Conservation (phyloP, 2,888 invertebrate species). For the Hydrotaea cyrtoneurina region DNA sequence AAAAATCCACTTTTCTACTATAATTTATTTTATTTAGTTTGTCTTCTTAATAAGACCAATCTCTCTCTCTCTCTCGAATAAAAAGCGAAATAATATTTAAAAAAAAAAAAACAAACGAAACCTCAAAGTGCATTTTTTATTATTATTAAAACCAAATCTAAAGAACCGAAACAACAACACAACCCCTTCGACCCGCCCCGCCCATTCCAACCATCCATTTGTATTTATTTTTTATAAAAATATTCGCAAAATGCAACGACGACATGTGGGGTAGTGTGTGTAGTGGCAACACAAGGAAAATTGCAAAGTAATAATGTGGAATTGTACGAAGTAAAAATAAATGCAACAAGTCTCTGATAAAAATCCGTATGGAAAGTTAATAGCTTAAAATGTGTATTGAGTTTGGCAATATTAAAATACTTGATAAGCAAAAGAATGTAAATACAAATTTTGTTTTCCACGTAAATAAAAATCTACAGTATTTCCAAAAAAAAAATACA, state of each 20-base stretch:
- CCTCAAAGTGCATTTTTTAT: slow-evolving; percentile 39
- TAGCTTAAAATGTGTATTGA: no score
- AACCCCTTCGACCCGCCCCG: not conserved
- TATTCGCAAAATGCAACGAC: not conserved
- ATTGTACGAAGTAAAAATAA: not conserved
- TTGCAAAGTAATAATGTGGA: not conserved
- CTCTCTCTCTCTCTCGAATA: slow-evolving; percentile 43
- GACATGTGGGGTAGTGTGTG: no score
- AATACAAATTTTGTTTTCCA: not conserved
- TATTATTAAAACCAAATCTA: not conserved
- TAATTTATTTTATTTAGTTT: slow-evolving; percentile 40
- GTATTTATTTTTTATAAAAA: not conserved
- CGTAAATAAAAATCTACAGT: not conserved
- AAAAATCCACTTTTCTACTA: slow-evolving; percentile 10
- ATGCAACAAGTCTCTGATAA: no score
- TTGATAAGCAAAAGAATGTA: not conserved
- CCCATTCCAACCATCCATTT: not conserved
- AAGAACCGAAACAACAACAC: not conserved
- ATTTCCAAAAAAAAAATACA: not conserved
- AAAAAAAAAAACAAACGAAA: slow-evolving; percentile 44
- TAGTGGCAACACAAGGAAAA: not conserved
- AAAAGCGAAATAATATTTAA: slow-evolving; percentile 45
- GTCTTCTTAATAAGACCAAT: slow-evolving; percentile 42
- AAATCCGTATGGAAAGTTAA: no score
- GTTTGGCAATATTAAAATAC: not conserved